These are phyloP conservation scores for Noctua fimbriata DNA, from an alignment of 2,888 invertebrate species.

Conservation along the genomic window DNA sequence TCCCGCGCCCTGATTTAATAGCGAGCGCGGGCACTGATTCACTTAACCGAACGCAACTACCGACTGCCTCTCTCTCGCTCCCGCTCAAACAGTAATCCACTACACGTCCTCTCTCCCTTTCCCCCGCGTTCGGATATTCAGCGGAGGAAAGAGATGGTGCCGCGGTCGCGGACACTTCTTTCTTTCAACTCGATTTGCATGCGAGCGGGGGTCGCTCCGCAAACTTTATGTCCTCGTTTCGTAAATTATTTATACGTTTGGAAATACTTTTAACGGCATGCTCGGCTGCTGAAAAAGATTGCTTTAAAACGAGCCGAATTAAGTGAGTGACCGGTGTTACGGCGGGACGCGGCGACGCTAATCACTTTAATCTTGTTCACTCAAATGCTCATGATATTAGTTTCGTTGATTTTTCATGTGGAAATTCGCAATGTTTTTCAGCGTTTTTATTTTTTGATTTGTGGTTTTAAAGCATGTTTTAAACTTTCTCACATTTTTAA, in stretches of 20 bases:
- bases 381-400: constrained; percentile 67
- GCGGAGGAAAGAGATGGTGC: constrained; percentile 82
- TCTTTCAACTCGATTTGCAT: constrained; percentile 90
- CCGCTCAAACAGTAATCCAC: constrained; percentile 70
- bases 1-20: constrained; percentile 90
- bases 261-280: constrained; percentile 89
- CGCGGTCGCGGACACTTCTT: constrained; percentile 86
- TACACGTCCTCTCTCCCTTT: constrained; percentile 70
- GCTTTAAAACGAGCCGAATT: constrained; percentile 84
- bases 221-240: constrained; percentile 90
- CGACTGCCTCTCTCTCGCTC: constrained; percentile 84
- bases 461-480: not conserved
- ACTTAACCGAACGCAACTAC: constrained; percentile 89
- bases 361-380: constrained; percentile 76
- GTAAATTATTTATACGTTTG: constrained; percentile 90
- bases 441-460: not conserved
- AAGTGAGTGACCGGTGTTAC: constrained; percentile 85
- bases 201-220: constrained; percentile 87
- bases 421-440: constrained; percentile 16
- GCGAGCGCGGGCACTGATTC: constrained; percentile 90
- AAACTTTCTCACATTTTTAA: not conserved
- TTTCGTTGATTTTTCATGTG: constrained; percentile 63
- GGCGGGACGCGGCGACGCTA: constrained; percentile 75
- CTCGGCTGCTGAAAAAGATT: constrained; percentile 86
- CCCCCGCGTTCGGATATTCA: constrained; percentile 67